A percentile compares a stretch with the other conserved stretches of the same genome.
These are phyloP conservation scores for Crotalus viridis DNA, from an alignment of 2,113 vertebrate genomes.

Conservation along the genomic window DNA sequence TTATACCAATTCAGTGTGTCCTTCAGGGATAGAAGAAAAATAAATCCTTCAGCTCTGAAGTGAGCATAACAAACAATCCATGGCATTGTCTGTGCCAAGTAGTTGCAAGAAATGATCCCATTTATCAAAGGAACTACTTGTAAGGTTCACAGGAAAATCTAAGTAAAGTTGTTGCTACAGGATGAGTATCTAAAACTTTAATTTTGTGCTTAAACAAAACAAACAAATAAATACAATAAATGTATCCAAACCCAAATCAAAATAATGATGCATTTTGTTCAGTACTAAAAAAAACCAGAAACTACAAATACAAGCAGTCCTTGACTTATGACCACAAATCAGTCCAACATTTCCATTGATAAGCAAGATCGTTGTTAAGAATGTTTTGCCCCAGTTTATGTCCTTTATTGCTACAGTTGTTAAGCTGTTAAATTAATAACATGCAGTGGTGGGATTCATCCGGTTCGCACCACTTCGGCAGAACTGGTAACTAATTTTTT, in stretches of 20 bases:
- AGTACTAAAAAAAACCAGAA: not conserved
- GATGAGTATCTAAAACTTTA: slow-evolving; percentile 37
- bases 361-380: not conserved
- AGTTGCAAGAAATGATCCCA: slow-evolving; percentile 52
- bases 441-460: not conserved
- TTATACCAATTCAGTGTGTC: slow-evolving; percentile 54
- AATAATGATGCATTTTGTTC: slow-evolving; percentile 24
- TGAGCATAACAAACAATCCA: slow-evolving; percentile 61
- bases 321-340: not conserved
- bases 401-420: not conserved
- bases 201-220: slow-evolving; percentile 38
- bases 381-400: not conserved
- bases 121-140: slow-evolving; percentile 63
- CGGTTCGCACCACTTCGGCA: too few relatives aligned
- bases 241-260: slow-evolving; percentile 21
- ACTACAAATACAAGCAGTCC: not conserved
- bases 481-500: too few relatives aligned
- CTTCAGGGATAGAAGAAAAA: slow-evolving; percentile 70
- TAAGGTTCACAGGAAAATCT: slow-evolving; percentile 45
- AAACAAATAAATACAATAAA: not conserved
- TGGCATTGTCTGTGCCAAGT: slow-evolving; percentile 56
- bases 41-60: slow-evolving; percentile 55
- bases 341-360: not conserved
- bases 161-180: slow-evolving; percentile 44
- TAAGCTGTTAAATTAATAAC: not conserved